A percentile compares a stretch with the other conserved stretches of the same genome.
Evolutionary conservation across 2,113 vertebrate species (phyloP).

Genomic region (Ivindomyrus marchei): DNA sequence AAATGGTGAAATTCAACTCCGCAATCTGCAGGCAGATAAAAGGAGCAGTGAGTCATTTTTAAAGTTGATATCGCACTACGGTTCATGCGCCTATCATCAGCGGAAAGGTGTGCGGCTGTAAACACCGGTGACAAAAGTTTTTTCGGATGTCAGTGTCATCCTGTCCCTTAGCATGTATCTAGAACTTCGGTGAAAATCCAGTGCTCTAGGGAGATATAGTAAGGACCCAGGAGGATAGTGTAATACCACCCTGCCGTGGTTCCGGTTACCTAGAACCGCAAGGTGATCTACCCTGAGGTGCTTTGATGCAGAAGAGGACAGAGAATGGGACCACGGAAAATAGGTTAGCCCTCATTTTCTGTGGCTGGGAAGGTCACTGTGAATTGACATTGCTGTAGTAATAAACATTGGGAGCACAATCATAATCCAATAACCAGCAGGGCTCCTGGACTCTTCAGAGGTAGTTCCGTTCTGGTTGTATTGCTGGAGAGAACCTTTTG

Average conservation of each 20-base stretch:
- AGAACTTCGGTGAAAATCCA: not conserved
- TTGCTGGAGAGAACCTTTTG: not conserved
- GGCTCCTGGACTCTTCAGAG: not conserved
- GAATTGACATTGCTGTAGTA: not conserved
- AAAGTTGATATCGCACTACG: not conserved
- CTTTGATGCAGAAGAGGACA: conserved; percentile 5
- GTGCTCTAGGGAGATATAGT: not conserved
- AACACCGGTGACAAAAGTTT: conserved; percentile 8
- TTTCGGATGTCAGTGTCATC: not conserved
- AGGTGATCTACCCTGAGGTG: not conserved
- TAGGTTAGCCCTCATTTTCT: not conserved
- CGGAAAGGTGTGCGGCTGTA: not conserved
- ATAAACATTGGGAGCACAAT: not conserved
- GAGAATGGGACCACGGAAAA: conserved; percentile 33
- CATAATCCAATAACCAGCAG: not conserved
- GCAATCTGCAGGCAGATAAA: conserved; percentile 22
- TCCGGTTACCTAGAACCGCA: conserved; percentile 13
- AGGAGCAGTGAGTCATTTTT: conserved; percentile 15
- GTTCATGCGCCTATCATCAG: not conserved
- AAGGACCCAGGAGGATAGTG: not conserved
- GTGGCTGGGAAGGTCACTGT: not conserved
- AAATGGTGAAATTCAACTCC: conserved; percentile 22
- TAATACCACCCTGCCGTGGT: not conserved
- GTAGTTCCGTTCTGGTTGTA: not conserved
- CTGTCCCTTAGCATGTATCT: conserved; percentile 1